These are phyloP conservation scores for Tachycineta bicolor DNA, from an alignment of 2,113 vertebrate species.

Conservation along the genomic window DNA sequence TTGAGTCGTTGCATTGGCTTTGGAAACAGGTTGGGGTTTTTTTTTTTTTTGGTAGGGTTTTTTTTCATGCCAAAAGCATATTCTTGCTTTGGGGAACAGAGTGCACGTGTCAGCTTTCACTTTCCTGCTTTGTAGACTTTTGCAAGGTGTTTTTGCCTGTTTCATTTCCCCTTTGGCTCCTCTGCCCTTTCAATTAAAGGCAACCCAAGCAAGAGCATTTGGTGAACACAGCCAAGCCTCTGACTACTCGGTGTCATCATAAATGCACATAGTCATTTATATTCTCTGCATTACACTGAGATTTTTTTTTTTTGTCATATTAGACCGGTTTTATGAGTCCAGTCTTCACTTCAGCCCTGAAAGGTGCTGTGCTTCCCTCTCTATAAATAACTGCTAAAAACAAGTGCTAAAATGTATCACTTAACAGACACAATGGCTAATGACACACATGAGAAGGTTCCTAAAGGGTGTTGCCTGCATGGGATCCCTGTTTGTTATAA, in stretches of 20 bases:
- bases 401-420: background rate
- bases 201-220: background rate
- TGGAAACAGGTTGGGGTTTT: background rate
- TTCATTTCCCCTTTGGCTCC: background rate
- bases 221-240: background rate
- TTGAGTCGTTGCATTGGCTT: background rate
- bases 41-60: too few relatives aligned
- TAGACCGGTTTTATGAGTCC: background rate
- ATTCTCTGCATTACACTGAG: background rate
- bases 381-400: conserved; percentile 7
- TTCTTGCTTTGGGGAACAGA: background rate
- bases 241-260: background rate
- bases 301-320: background rate
- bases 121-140: background rate
- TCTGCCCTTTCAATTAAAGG: background rate
- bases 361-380: background rate
- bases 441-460: background rate
- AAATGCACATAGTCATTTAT: background rate
- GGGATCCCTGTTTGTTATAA: background rate
- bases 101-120: background rate
- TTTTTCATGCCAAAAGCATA: background rate
- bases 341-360: background rate
- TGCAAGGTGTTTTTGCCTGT: background rate
- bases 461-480: background rate
- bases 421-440: background rate